phyloP scores from a whole-genome alignment of 92 coral and sea anemone species.

The Anthopleura xanthogrammica region DNA sequence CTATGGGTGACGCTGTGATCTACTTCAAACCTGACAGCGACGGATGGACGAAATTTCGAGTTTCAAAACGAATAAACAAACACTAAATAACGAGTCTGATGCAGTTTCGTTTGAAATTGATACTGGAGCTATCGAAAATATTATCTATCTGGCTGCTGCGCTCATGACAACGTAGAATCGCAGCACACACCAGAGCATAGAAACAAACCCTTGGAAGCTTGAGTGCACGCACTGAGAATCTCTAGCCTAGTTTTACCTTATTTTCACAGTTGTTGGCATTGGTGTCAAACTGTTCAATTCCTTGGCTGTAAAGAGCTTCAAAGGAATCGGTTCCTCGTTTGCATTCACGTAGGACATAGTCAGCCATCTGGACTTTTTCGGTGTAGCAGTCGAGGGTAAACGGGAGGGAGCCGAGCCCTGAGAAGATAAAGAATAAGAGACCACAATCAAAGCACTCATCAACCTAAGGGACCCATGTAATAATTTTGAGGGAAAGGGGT shows the following conservation, averaged over 20 bases:
- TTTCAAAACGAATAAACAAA: no score
- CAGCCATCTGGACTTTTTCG: constrained; percentile 12
- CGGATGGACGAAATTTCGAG: no score
- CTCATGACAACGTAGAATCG: no score
- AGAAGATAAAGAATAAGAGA: neutral
- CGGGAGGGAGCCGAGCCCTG: constrained; percentile 11
- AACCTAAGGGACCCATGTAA: no score
- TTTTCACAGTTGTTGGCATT: constrained; percentile 7
- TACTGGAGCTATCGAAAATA: no score
- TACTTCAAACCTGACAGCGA: no score
- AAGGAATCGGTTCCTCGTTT: constrained; percentile 20
- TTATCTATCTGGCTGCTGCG: no score
- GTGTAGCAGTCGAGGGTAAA: constrained; percentile 15
- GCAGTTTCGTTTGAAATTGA: no score
- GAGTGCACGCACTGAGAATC: neutral
- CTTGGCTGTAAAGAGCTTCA: constrained; percentile 2
- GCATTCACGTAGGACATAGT: constrained; percentile 11
- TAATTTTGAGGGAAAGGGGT: no score
- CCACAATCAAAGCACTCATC: no score
- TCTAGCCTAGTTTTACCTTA: neutral
- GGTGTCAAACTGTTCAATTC: constrained; percentile 7
- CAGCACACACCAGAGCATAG: neutral
- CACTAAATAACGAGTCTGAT: no score
- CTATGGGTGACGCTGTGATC: no score
- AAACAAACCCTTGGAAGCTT: neutral